A percentile compares a stretch with the other conserved stretches of the same genome.
Conservation (phyloP, 2,797 vertebrate genomes). For the Sebastes iracundus region DNA sequence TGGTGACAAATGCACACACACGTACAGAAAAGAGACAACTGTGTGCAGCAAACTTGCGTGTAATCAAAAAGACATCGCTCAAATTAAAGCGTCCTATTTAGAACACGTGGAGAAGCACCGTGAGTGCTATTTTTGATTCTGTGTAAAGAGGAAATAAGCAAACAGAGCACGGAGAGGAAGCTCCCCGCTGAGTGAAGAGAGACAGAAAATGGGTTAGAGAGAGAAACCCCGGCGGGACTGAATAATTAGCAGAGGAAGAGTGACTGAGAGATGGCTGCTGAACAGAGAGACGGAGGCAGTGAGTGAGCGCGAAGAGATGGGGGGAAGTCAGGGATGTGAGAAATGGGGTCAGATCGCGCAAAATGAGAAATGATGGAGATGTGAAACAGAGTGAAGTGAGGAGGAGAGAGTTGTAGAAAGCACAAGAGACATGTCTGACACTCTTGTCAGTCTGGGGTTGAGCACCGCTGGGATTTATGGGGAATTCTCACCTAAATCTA, state of each 20-base stretch:
- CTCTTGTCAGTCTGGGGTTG: neutral
- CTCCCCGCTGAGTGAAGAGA: neutral
- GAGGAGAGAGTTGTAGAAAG: neutral
- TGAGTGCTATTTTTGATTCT: neutral
- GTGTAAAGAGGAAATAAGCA: neutral
- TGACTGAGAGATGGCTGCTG: neutral
- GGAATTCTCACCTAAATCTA: neutral
- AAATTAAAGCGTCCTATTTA: conserved; percentile 7
- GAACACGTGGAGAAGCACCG: neutral
- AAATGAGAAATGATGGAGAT: conserved; percentile 13
- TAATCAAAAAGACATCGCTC: neutral
- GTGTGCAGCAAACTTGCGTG: neutral
- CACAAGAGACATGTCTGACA: neutral
- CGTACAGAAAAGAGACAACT: neutral
- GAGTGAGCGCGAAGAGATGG: neutral
- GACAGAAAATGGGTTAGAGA: conserved; percentile 9
- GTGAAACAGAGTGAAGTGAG: neutral
- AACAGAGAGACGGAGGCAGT: conserved; percentile 11
- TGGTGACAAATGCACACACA: conserved; percentile 44
- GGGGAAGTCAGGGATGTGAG: neutral
- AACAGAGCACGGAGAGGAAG: conserved; percentile 9
- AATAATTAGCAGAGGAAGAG: conserved; percentile 39
- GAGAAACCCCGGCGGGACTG: neutral
- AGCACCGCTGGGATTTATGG: neutral
- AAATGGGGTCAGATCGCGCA: conserved; percentile 16